These are phyloP conservation scores for Caenorhabditis latens DNA, from an alignment of 1,140 invertebrate species.

Conservation along the genomic window DNA sequence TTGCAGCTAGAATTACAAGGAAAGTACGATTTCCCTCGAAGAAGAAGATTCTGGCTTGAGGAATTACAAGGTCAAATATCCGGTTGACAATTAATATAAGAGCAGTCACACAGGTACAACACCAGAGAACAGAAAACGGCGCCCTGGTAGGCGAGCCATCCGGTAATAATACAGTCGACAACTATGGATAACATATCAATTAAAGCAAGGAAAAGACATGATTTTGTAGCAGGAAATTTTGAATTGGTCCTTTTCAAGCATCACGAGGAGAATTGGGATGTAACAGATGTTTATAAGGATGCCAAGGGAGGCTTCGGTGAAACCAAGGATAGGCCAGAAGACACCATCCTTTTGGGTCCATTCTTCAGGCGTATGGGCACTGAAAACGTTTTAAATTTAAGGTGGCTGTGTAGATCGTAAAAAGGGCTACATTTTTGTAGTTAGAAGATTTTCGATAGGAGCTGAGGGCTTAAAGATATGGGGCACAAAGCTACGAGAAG, in stretches of 20 bases:
- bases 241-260: neutral
- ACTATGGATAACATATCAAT: neutral
- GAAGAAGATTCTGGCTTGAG: neutral
- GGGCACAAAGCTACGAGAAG: too few relatives aligned
- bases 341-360: neutral
- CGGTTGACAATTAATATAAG: neutral
- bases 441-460: too few relatives aligned
- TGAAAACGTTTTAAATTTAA: neutral
- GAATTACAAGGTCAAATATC: neutral
- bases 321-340: neutral
- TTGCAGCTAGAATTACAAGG: neutral
- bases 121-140: slow-evolving; percentile 32
- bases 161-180: slow-evolving; percentile 21
- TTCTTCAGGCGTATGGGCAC: neutral
- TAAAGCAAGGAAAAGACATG: neutral
- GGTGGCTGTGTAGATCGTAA: too few relatives aligned
- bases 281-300: neutral
- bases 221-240: slow-evolving; percentile 18
- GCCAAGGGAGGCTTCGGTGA: neutral
- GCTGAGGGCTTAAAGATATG: too few relatives aligned
- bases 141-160: slow-evolving; percentile 1
- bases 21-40: neutral
- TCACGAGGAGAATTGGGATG: neutral
- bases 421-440: neutral
- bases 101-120: neutral